Evolutionary conservation across 1,140 invertebrate genomes (phyloP), one percentile per base, ranked within the genome.

Genomic region (Drosophila parvula): DNA sequence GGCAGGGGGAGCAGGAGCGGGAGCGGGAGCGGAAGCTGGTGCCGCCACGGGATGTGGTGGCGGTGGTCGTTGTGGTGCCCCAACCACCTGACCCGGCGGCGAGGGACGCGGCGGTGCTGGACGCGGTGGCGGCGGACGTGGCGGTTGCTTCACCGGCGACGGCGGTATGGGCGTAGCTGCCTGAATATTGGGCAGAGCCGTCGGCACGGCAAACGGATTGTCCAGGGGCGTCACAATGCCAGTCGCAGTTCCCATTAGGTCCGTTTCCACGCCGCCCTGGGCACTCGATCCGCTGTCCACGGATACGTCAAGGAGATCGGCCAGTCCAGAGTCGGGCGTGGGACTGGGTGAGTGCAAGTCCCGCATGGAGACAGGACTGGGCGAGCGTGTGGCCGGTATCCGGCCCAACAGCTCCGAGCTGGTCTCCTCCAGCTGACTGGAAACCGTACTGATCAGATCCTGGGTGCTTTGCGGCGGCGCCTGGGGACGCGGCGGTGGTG

Each of bases 371-470:
- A 96, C 96, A 1, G 96, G 96, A 91, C 96, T 97, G 0, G 96
- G 96, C 1, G 96, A 96, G 68, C 96, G 94, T 1, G 96, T 97
- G 9, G 95, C 96, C 69, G 96, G 95, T 45, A 97, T 94, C 47
- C 96, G 95, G 71, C 97, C 96, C 41, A 97, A 86, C 48, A 98
- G 93, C 90, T 97, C 95, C 18, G 96, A 96, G 59, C 96, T 97
- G 1, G 96, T 96, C 30, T 97, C 96, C 89, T 98, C 96, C 96
- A 98, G 95, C 45, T 96, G 96, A 6, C 96, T 97, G 27, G 97
- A 97, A 0, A 98, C 96, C 12, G 96, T 96, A 50, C 96, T 93
- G 28, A 98, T 95, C 3, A 98, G 93, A 86, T 97, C 96, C 93
- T 97, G 96, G 0, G 97, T 97, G 51, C 94, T 93, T 51, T 95